Evolutionary conservation across 2,113 vertebrate genomes (phyloP).

Genomic region (Oryctolagus cuniculus): mOryCun1.1 NC_091439.1:106907001-106907500

Average conservation of each 20-base stretch:
- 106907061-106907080: too few species aligned
- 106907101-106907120: neutral
- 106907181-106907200: neutral
- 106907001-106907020: too few species aligned
- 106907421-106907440: neutral
- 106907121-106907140: neutral
- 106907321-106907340: neutral
- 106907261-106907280: neutral
- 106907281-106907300: neutral
- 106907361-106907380: neutral
- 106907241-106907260: neutral
- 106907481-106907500: neutral
- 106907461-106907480: conserved; percentile 2
- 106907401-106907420: neutral
- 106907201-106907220: neutral
- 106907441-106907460: neutral
- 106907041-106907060: neutral
- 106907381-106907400: neutral
- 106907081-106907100: neutral
- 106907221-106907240: neutral
- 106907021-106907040: neutral
- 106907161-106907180: too few species aligned
- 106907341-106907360: neutral
- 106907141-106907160: neutral
- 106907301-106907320: neutral